Evolutionary conservation across 1,140 invertebrate genomes (phyloP), one percentile per base, ranked within the genome.

Genomic region (Aradophagus sp.): DNA sequence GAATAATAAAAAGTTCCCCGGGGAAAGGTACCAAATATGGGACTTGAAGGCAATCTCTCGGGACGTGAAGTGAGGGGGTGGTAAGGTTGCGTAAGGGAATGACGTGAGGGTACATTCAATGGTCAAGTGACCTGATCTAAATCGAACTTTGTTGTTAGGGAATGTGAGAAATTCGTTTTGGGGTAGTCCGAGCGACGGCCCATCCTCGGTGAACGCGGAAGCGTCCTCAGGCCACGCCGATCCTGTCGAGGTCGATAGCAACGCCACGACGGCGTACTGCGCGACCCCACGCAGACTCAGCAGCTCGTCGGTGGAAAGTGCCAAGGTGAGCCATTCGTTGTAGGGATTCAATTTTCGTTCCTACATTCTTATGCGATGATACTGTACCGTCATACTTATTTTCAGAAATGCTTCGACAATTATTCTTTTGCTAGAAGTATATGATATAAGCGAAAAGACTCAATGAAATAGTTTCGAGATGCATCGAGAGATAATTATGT

Each of bases 261-360:
- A 80, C 66, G 78, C 80, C 1, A 81, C 79, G 5, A 79, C 74
- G 69, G 80, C 80, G 6, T 84, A 83, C 32, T 82, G 80, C 20
- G 83, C 82, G 10, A 84, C 82, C 5, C 83, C 84, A 5, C 72
- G 83, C 7, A 78, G 83, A 23, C 63, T 84, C 0, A 84, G 82
- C 44, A 86, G 82, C 62, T 85, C 83, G 0, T 85, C 84, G 1
- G 82, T 84, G 1, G 84, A 84, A 19, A 85, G 83, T 39, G 83
- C 82, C 2, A 84, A 85, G 44, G 61, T 56, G 11, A 56, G 1
- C n/a, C n/a, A n/a, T n/a, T n/a, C n/a, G n/a, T n/a, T n/a, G n/a
- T n/a, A n/a, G n/a, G n/a, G n/a, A n/a, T n/a, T n/a, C n/a, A n/a
- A n/a, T n/a, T n/a, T n/a, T n/a, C n/a, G n/a, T n/a, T n/a, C n/a